Conservation (phyloP, 2,113 vertebrate species). For the Epinephelus lanceolatus region DNA sequence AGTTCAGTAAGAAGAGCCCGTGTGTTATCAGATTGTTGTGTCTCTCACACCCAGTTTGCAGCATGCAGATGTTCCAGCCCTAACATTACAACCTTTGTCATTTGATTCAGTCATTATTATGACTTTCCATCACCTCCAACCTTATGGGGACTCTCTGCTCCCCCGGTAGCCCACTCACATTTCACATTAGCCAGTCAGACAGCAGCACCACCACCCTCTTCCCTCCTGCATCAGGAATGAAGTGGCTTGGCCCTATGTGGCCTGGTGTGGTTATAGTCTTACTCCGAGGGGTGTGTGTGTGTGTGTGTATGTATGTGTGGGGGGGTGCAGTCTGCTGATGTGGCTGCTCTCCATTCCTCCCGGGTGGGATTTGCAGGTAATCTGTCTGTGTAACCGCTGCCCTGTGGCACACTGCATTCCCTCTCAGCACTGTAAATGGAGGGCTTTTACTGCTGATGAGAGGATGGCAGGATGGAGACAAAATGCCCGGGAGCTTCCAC, state of each 20-base stretch:
- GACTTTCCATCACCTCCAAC: conserved; percentile 26
- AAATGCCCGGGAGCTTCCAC: conserved; percentile 54
- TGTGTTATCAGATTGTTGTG: neutral
- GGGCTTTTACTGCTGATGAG: conserved; percentile 67
- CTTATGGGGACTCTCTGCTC: conserved; percentile 18
- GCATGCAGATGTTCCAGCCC: conserved; percentile 13
- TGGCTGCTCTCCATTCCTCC: conserved; percentile 47
- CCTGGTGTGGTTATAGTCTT: conserved; percentile 31
- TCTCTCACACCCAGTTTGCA: neutral
- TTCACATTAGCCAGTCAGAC: conserved; percentile 50
- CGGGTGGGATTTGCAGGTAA: conserved; percentile 68
- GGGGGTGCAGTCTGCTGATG: conserved; percentile 52
- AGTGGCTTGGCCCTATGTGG: conserved; percentile 19
- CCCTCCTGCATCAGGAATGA: conserved; percentile 41
- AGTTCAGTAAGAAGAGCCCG: too few relatives aligned
- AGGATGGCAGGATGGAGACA: conserved; percentile 55
- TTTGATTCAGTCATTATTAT: conserved; percentile 32
- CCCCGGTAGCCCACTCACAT: conserved; percentile 25
- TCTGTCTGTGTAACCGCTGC: conserved; percentile 65
- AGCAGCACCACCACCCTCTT: conserved; percentile 18
- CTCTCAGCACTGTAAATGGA: conserved; percentile 63
- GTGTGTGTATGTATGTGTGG: conserved; percentile 8
- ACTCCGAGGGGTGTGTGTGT: conserved; percentile 4
- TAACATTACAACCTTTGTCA: conserved; percentile 33
- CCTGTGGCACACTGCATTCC: conserved; percentile 48